A percentile compares a stretch with the other conserved stretches of the same genome.
Conservation (phyloP, 2,888 invertebrate genomes). For the Shargacucullia verbasci region DNA sequence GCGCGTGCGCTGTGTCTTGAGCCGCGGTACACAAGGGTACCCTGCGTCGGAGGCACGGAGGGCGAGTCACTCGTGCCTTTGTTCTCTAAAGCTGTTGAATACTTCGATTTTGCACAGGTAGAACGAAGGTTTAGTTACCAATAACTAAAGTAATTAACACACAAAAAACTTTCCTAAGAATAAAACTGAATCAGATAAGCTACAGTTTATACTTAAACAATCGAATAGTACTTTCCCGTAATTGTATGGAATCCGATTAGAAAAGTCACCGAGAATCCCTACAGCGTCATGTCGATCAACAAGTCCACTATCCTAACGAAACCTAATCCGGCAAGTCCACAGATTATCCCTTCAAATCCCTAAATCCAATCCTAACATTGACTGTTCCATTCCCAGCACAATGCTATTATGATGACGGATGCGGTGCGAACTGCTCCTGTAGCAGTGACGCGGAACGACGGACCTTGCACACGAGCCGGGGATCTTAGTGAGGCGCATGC, state of each 20-base stretch:
- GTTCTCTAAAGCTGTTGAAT: constrained; percentile 82
- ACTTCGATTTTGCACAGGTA: constrained; percentile 82
- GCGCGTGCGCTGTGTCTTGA: constrained; percentile 79
- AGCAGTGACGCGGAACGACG: constrained; percentile 69
- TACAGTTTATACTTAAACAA: constrained; percentile 5
- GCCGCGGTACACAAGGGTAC: constrained; percentile 79
- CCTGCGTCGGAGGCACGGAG: constrained; percentile 83
- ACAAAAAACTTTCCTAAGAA: background rate
- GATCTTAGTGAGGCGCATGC: constrained; percentile 85
- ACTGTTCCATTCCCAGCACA: constrained; percentile 65
- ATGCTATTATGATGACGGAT: constrained; percentile 77
- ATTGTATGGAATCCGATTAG: constrained; percentile 27
- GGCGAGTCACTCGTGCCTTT: constrained; percentile 79
- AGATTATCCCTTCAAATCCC: constrained; percentile 46
- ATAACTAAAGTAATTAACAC: no score
- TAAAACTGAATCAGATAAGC: background rate
- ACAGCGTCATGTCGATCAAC: constrained; percentile 55
- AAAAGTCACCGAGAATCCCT: constrained; percentile 45
- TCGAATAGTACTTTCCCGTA: constrained; percentile 3
- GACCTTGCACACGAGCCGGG: constrained; percentile 67
- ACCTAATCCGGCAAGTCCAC: constrained; percentile 47
- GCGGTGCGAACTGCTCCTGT: constrained; percentile 72
- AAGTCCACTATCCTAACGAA: constrained; percentile 21
- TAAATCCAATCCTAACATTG: constrained; percentile 22
- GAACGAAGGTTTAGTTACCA: no score